phyloP scores from a whole-genome alignment of 2,797 vertebrate species.

The Threskiornis aethiopicus region DNA sequence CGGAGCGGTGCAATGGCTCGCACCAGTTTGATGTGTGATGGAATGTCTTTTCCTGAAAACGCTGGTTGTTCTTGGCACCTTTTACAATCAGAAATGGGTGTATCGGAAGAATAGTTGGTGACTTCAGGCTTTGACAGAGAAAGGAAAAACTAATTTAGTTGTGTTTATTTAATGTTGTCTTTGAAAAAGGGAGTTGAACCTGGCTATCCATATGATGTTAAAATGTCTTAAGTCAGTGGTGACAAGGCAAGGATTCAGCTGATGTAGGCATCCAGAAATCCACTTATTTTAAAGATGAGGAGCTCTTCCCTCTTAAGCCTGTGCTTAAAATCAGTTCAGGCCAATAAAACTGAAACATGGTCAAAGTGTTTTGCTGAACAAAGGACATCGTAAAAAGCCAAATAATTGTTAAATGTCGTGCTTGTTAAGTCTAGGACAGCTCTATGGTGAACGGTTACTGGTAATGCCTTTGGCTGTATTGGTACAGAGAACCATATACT shows the following conservation, averaged over 20 bases:
- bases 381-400: not conserved
- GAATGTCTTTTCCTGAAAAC: not conserved
- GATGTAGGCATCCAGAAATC: not conserved
- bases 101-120: not conserved
- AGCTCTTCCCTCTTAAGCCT: not conserved
- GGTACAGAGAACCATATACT: not conserved
- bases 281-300: not conserved
- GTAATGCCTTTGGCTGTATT: not conserved
- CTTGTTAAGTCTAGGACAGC: not conserved
- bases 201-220: not conserved
- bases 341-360: not conserved
- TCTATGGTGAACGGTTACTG: not conserved
- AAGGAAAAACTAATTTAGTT: not conserved
- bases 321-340: not conserved
- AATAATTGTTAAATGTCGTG: not conserved
- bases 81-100: not conserved
- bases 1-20: not conserved
- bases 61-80: not conserved
- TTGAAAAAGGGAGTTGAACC: not conserved
- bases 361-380: not conserved
- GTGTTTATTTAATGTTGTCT: not conserved
- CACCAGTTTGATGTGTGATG: not conserved
- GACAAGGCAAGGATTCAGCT: not conserved
- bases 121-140: not conserved
- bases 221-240: not conserved